Conservation (phyloP, 2,113 vertebrate genomes). For the Chlorocebus sabaeus region DNA sequence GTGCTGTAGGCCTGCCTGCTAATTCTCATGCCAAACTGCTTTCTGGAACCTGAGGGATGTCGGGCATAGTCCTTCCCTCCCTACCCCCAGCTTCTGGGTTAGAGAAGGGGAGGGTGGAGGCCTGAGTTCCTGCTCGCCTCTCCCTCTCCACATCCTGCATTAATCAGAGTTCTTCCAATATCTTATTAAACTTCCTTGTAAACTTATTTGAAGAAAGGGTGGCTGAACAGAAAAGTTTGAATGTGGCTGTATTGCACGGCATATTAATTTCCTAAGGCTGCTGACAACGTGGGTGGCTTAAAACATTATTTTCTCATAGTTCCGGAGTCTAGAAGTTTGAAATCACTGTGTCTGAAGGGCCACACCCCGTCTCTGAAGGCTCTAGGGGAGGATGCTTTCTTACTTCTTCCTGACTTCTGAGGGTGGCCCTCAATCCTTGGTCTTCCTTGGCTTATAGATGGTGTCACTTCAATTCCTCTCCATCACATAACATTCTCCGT, state of each 20-base stretch:
- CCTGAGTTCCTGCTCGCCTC: background rate
- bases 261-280: background rate
- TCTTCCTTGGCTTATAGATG: background rate
- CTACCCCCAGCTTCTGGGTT: background rate
- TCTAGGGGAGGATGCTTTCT: background rate
- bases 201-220: background rate
- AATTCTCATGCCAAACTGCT: background rate
- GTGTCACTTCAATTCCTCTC: background rate
- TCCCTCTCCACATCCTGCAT: background rate
- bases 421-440: background rate
- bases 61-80: accelerated
- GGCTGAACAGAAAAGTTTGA: background rate
- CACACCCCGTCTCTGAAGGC: background rate
- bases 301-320: background rate
- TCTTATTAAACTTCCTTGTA: background rate
- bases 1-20: background rate
- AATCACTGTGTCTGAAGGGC: background rate
- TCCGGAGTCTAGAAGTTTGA: background rate
- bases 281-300: background rate
- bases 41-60: background rate
- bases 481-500: background rate
- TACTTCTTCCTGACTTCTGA: background rate
- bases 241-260: background rate
- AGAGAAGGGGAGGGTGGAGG: background rate
- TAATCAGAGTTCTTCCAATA: background rate